These are phyloP conservation scores for Anser cygnoides DNA, from an alignment of 2,113 vertebrate genomes.

Conservation along the genomic window DNA sequence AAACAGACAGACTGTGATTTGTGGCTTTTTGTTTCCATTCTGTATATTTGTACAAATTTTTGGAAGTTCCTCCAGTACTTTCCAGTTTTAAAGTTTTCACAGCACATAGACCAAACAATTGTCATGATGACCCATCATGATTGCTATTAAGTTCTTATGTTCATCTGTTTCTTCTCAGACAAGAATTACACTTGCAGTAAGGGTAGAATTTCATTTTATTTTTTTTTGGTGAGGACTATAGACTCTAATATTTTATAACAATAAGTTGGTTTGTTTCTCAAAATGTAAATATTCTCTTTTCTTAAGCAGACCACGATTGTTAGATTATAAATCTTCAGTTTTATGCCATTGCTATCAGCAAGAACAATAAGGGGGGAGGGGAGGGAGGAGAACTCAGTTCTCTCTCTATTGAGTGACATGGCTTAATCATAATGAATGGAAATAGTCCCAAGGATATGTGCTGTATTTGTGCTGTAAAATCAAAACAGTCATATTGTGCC, in stretches of 20 bases:
- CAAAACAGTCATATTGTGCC: not conserved
- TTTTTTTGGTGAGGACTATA: not conserved
- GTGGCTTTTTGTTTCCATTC: not conserved
- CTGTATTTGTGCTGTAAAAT: slow-evolving; percentile 14
- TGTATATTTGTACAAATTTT: not conserved
- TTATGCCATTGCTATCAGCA: not conserved
- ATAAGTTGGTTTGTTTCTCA: not conserved
- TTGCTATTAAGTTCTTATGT: not conserved
- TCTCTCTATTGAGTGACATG: not conserved
- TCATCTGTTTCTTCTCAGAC: not conserved
- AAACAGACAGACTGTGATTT: not conserved
- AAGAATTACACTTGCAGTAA: not conserved
- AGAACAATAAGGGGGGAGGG: not conserved
- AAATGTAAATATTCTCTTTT: not conserved
- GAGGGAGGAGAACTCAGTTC: not conserved
- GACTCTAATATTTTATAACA: not conserved
- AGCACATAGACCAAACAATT: not conserved
- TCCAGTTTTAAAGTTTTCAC: not conserved
- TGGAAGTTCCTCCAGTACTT: not conserved
- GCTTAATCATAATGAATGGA: not conserved
- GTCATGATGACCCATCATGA: not conserved
- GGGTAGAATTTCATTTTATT: not conserved
- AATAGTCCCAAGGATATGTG: not conserved
- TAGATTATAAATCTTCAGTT: not conserved
- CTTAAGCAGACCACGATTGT: not conserved